These are phyloP conservation scores for Stegodyphus mimosarum DNA, from an alignment of 1,140 invertebrate species.

Conservation along the genomic window DNA sequence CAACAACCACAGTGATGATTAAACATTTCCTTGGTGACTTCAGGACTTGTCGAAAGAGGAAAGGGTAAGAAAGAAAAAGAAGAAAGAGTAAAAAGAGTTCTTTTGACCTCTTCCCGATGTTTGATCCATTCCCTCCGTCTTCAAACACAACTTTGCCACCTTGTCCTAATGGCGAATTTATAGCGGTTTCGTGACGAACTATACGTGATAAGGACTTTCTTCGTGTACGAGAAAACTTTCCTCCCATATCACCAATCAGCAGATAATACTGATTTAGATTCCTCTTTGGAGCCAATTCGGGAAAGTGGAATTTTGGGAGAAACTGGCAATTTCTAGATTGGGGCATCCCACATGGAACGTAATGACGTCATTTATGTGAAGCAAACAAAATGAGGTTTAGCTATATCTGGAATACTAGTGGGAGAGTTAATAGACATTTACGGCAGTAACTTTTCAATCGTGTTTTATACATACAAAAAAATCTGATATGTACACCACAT, in stretches of 20 bases:
- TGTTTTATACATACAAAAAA: too few relatives aligned
- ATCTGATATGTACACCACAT: too few relatives aligned
- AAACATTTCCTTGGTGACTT: background rate
- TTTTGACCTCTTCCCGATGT: too few relatives aligned
- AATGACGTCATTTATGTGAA: too few relatives aligned
- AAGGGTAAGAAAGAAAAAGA: background rate
- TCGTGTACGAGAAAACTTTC: constrained; percentile 1
- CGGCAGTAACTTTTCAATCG: too few relatives aligned
- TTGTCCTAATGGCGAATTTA: constrained; percentile 22
- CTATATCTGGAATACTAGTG: too few relatives aligned
- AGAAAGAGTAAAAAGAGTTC: too few relatives aligned
- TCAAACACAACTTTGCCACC: background rate
- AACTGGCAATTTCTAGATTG: too few relatives aligned
- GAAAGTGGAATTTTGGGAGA: constrained; percentile 20
- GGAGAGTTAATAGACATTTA: too few relatives aligned
- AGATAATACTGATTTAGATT: constrained; percentile 42
- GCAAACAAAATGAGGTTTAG: too few relatives aligned
- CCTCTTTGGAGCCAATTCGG: constrained; percentile 11
- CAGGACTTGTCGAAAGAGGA: background rate
- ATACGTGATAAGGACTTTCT: constrained; percentile 22
- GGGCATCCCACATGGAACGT: too few relatives aligned
- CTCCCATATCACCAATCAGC: background rate
- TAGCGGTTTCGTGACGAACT: background rate
- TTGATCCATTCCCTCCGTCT: background rate
- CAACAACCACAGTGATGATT: too few relatives aligned